Conservation (phyloP, 2,113 vertebrate species). For the Heloderma charlesbogerti region DNA sequence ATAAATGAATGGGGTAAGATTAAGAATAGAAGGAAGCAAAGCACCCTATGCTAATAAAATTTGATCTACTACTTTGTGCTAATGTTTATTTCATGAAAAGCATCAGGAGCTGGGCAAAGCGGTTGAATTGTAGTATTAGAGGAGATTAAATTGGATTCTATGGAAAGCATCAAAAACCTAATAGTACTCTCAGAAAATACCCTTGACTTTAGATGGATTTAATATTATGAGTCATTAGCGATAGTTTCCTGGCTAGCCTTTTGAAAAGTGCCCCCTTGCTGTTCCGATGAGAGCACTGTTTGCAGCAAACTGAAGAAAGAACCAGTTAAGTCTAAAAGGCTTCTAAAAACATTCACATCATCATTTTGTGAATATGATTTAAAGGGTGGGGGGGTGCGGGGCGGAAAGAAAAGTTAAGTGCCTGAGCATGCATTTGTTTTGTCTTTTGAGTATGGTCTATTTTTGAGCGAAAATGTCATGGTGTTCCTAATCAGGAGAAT, state of each 20-base stretch:
- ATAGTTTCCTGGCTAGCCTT: conserved; percentile 50
- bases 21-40: background rate
- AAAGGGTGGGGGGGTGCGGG: background rate
- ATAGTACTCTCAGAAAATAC: background rate
- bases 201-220: conserved; percentile 45
- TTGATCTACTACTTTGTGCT: conserved; percentile 9
- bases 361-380: conserved; percentile 32
- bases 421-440: background rate
- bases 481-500: background rate
- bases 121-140: conserved; percentile 21
- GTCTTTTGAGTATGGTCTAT: background rate
- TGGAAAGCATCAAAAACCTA: conserved; percentile 29
- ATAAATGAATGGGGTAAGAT: background rate
- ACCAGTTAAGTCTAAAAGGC: conserved; percentile 38
- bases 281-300: conserved; percentile 44
- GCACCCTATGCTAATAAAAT: background rate
- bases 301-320: conserved; percentile 24
- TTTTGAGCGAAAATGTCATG: background rate
- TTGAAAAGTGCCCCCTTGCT: conserved; percentile 46
- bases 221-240: conserved; percentile 49
- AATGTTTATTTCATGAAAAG: conserved; percentile 30
- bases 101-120: conserved; percentile 3
- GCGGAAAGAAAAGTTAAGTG: background rate
- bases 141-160: conserved; percentile 19
- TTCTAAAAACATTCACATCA: conserved; percentile 27